Percentiles rank a stretch among this genome's conserved stretches.
phyloP scores from a whole-genome alignment of 92 coral and sea anemone species.

The Siderastrea siderea region DNA sequence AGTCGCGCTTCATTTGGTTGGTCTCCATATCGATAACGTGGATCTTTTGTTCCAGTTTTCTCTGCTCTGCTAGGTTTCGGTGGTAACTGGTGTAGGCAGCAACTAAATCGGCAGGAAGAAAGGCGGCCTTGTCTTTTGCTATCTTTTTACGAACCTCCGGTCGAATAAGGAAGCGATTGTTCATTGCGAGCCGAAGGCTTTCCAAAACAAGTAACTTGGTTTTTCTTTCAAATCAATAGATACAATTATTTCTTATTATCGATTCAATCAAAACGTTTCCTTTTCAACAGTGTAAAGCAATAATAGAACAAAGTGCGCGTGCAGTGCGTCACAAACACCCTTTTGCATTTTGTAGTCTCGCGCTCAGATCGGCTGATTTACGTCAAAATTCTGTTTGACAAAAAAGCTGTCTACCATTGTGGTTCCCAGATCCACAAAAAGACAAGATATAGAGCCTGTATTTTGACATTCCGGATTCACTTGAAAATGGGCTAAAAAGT shows the following conservation, averaged over 20 bases:
- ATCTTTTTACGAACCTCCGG: slow-evolving; percentile 18
- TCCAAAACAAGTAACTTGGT: background rate
- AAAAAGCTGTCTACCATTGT: too few species aligned
- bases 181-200: background rate
- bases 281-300: background rate
- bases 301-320: background rate
- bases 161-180: slow-evolving; percentile 9
- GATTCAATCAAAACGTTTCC: background rate
- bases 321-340: slow-evolving; percentile 14
- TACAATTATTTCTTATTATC: background rate
- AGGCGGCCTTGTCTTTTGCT: background rate
- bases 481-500: too few species aligned
- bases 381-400: too few species aligned
- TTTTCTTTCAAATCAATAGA: background rate
- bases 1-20: slow-evolving; percentile 29
- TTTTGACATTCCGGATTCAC: too few species aligned
- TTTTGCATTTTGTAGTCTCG: background rate
- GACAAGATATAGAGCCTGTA: too few species aligned
- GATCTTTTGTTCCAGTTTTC: slow-evolving; percentile 41
- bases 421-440: too few species aligned
- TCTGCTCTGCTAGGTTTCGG: slow-evolving; percentile 62
- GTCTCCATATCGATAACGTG: slow-evolving; percentile 60
- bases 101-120: slow-evolving; percentile 69
- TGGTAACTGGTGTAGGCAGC: slow-evolving; percentile 66
- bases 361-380: background rate